Conservation (phyloP, 2,113 vertebrate species). For the Collichthys lucidus region DNA sequence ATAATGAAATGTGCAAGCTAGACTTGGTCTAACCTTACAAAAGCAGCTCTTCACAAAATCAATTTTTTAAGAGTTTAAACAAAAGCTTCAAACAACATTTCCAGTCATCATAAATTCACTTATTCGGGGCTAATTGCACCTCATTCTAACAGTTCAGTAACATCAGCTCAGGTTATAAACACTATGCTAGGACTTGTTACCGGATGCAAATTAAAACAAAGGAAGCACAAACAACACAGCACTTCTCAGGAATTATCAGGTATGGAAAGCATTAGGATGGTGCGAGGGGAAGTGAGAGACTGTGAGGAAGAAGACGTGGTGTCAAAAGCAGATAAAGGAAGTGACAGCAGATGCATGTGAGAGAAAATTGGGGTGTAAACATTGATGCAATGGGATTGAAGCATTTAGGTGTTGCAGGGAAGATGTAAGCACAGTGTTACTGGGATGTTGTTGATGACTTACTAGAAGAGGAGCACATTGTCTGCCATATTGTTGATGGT, state of each 20-base stretch:
- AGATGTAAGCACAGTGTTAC: conserved; percentile 16
- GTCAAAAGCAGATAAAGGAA: conserved; percentile 39
- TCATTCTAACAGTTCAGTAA: conserved; percentile 11
- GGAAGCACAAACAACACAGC: conserved; percentile 21
- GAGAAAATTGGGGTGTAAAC: conserved; percentile 43
- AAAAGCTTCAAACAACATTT: no score
- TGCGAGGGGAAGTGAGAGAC: conserved; percentile 19
- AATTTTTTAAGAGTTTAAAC: no score
- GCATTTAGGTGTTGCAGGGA: conserved; percentile 21
- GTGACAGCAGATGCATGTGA: conserved; percentile 41
- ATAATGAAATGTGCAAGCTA: no score
- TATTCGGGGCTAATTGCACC: not conserved
- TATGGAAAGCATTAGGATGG: not conserved
- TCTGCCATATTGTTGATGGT: not conserved
- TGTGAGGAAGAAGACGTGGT: conserved; percentile 27
- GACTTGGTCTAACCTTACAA: no score
- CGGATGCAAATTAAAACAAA: conserved; percentile 24
- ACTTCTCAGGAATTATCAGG: conserved; percentile 14
- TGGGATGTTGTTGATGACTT: conserved; percentile 1
- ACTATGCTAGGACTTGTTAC: not conserved
- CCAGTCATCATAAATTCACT: no score
- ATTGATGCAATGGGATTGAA: conserved; percentile 23
- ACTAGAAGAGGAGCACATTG: not conserved
- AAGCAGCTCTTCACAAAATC: no score
- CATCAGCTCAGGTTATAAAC: not conserved